Conservation (phyloP, 2,797 vertebrate species). For the Sciurus carolinensis region DNA sequence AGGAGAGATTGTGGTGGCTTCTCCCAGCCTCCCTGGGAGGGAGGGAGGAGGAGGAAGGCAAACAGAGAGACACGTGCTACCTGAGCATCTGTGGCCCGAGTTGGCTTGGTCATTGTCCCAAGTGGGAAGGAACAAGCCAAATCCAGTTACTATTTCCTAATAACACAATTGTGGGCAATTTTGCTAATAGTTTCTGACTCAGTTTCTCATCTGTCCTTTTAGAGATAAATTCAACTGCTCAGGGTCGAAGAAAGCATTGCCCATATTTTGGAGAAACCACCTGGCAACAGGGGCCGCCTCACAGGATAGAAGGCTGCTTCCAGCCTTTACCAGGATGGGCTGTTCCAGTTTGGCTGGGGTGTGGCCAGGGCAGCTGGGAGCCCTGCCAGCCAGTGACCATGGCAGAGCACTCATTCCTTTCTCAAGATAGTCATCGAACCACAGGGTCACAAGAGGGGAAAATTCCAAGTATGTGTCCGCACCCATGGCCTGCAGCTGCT, state of each 20-base stretch:
- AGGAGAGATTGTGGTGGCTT: no score
- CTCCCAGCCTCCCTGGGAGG: no score
- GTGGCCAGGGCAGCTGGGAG: constrained; percentile 86
- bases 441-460: constrained; percentile 88
- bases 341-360: constrained; percentile 59
- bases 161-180: neutral
- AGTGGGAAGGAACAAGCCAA: neutral
- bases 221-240: neutral
- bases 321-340: neutral
- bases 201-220: neutral
- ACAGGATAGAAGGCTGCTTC: rapidly evolving
- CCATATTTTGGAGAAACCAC: neutral
- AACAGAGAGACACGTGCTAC: no score
- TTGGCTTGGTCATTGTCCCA: neutral
- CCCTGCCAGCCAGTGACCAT: constrained; percentile 86
- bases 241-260: neutral
- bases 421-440: constrained; percentile 88
- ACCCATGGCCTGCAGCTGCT: constrained; percentile 89
- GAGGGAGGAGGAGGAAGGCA: no score
- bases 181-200: neutral
- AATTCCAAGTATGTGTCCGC: constrained; percentile 90
- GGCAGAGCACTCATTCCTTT: constrained; percentile 87
- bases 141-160: neutral
- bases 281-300: neutral
- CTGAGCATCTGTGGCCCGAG: no score